Conservation (phyloP, 2,797 vertebrate species). For the Gephyroberyx darwinii region DNA sequence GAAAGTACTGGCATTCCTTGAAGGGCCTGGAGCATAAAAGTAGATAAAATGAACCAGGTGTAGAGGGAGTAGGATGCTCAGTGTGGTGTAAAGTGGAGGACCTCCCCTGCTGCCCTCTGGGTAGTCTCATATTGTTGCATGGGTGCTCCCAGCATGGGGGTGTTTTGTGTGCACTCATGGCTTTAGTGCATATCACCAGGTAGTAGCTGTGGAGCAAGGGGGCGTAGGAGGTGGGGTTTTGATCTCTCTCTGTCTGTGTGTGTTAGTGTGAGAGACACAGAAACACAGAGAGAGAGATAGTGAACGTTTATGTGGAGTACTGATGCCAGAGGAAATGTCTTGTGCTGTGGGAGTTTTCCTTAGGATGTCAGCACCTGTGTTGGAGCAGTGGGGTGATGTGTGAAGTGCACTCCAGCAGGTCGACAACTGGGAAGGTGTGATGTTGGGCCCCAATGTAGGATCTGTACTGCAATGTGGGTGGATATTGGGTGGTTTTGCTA, state of each 20-base stretch:
- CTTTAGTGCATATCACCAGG: constrained; percentile 60
- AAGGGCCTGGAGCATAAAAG: constrained; percentile 13
- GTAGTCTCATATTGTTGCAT: constrained; percentile 65
- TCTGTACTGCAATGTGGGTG: constrained; percentile 61
- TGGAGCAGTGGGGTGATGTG: constrained; percentile 65
- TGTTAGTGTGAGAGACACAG: constrained; percentile 53
- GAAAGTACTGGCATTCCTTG: constrained; percentile 5
- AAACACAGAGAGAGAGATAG: constrained; percentile 49
- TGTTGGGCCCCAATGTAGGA: constrained; percentile 63
- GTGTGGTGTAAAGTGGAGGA: constrained; percentile 45
- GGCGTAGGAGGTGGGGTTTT: constrained; percentile 62
- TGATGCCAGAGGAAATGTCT: constrained; percentile 68
- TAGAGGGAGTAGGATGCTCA: constrained; percentile 46
- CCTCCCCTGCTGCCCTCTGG: constrained; percentile 59
- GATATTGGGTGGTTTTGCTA: constrained; percentile 67
- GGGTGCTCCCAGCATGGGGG: constrained; percentile 45
- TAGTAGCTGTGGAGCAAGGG: constrained; percentile 63
- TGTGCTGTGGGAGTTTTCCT: constrained; percentile 74
- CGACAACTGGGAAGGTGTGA: constrained; percentile 68
- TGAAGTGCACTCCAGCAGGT: constrained; percentile 68
- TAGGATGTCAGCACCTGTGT: constrained; percentile 73
- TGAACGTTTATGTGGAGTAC: constrained; percentile 53
- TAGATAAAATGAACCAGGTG: constrained; percentile 44
- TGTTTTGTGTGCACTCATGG: constrained; percentile 52
- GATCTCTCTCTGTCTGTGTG: constrained; percentile 64